phyloP scores from a whole-genome alignment of 2,888 invertebrate species.

The Cephalotes varians region DNA sequence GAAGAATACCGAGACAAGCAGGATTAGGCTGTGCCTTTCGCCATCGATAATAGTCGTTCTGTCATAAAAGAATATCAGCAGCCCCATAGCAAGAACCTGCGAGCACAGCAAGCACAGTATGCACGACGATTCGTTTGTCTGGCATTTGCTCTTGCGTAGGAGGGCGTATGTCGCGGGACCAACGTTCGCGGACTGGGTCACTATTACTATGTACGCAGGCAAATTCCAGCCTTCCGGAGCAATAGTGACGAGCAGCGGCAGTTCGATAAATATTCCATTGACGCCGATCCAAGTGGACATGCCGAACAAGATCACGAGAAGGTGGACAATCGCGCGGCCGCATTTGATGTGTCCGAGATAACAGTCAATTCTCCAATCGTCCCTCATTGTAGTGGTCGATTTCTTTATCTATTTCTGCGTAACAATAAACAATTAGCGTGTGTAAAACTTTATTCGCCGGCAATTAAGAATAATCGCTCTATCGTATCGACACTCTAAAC shows the following conservation, averaged over 20 bases:
- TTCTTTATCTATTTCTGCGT: not conserved
- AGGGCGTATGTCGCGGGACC: not conserved
- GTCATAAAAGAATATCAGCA: constrained; percentile 88
- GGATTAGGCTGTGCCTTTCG: constrained; percentile 87
- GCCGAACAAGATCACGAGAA: constrained; percentile 91
- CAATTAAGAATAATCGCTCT: not conserved
- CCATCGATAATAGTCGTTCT: constrained; percentile 87
- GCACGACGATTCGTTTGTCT: constrained; percentile 86
- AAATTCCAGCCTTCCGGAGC: constrained; percentile 95
- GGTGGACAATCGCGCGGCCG: constrained; percentile 87
- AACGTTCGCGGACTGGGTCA: constrained; percentile 92
- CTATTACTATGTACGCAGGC: constrained; percentile 92
- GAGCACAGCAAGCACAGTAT: constrained; percentile 87
- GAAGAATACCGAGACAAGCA: constrained; percentile 89
- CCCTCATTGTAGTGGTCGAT: not conserved
- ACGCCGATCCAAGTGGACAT: constrained; percentile 94
- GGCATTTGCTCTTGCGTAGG: constrained; percentile 85
- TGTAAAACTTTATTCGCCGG: not conserved
- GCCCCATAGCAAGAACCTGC: constrained; percentile 87
- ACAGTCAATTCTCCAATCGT: not conserved
- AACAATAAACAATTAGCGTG: not conserved
- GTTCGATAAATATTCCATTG: constrained; percentile 94
- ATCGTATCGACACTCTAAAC: not conserved
- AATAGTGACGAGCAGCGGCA: constrained; percentile 92
- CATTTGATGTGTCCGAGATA: not conserved